phyloP scores from a whole-genome alignment of 2,888 invertebrate genomes.

The Lissocephala sabroskyi region DNA sequence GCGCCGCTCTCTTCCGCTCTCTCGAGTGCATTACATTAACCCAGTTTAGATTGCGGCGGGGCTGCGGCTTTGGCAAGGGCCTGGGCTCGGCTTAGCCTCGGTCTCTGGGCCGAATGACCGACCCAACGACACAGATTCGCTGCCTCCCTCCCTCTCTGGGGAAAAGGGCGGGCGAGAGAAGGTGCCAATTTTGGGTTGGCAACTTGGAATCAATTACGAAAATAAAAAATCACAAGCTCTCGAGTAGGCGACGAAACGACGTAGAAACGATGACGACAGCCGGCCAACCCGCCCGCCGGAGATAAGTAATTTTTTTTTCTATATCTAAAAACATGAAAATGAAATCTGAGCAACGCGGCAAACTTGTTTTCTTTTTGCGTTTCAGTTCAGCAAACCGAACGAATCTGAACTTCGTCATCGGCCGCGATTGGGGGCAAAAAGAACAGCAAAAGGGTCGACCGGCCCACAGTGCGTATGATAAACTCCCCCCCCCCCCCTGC shows the following conservation, averaged over 20 bases:
- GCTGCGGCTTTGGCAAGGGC: constrained; percentile 14
- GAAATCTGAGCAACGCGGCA: too few relatives aligned
- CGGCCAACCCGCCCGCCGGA: too few relatives aligned
- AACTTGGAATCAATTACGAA: neutral
- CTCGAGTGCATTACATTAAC: constrained; percentile 59
- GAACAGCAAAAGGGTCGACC: neutral
- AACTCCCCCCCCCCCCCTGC: neutral
- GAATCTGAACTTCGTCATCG: neutral
- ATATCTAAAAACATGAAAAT: constrained; percentile 18
- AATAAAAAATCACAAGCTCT: neutral
- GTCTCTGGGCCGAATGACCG: too few relatives aligned
- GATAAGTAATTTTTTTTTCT: neutral
- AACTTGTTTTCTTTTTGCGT: constrained; percentile 47
- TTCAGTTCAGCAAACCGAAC: constrained; percentile 23
- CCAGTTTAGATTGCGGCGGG: constrained; percentile 38
- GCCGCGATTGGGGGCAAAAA: neutral
- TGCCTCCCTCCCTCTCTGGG: too few relatives aligned
- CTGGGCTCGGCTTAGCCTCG: neutral
- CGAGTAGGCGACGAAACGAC: neutral
- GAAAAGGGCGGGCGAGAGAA: too few relatives aligned
- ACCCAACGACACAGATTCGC: too few relatives aligned
- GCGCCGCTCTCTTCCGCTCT: too few relatives aligned
- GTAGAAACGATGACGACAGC: constrained; percentile 33
- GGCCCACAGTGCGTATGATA: constrained; percentile 27
- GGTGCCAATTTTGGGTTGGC: neutral